Evolutionary conservation across 2,797 vertebrate genomes (phyloP).

Genomic region (Prionace glauca): DNA sequence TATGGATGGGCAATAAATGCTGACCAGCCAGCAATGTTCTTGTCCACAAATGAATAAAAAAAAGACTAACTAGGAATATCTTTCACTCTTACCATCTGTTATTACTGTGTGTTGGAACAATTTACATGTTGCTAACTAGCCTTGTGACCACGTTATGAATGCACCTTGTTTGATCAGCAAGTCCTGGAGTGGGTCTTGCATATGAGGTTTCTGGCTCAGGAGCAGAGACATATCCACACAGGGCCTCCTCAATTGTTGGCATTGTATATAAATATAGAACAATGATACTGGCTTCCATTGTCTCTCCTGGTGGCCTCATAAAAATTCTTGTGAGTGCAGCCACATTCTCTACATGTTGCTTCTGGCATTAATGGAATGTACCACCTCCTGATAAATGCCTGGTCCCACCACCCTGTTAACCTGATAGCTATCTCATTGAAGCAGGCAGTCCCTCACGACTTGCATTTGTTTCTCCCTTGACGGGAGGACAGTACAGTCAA

Average conservation of each 20-base stretch:
- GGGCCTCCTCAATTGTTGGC: background rate
- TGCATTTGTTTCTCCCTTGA: background rate
- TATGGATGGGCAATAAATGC: too few species aligned
- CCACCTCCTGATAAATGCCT: background rate
- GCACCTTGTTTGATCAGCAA: background rate
- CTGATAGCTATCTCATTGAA: background rate
- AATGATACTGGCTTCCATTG: background rate
- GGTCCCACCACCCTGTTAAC: background rate
- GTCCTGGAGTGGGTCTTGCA: background rate
- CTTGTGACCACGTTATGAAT: background rate
- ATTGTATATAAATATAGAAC: background rate
- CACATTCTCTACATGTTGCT: background rate
- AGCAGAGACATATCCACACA: too few species aligned
- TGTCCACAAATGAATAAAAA: too few species aligned
- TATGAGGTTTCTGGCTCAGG: background rate
- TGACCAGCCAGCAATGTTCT: too few species aligned
- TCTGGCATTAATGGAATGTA: background rate
- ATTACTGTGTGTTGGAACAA: background rate
- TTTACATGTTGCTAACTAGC: background rate
- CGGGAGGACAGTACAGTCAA: background rate
- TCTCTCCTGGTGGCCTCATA: background rate
- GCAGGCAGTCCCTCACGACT: background rate
- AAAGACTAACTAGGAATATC: background rate
- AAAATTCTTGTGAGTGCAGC: background rate
- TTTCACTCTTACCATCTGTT: background rate